A percentile compares a stretch with the other conserved stretches of the same genome.
phyloP scores from a whole-genome alignment of 2,797 vertebrate species.

The Lateolabrax maculatus region DNA sequence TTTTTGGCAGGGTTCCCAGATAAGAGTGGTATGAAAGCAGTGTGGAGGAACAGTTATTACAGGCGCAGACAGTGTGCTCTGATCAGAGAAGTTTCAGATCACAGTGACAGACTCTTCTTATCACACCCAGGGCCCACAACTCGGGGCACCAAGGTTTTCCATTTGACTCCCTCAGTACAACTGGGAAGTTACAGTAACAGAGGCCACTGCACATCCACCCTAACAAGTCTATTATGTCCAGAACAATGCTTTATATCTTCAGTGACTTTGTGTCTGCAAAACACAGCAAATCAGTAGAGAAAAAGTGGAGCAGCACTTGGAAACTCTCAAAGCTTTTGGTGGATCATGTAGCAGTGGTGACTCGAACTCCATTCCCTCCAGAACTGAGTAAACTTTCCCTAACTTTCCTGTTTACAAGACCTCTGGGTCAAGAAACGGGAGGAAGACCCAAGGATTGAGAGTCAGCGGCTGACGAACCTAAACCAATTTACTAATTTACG shows the following conservation, averaged over 20 bases:
- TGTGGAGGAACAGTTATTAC: slow-evolving; percentile 75
- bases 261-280: slow-evolving; percentile 4
- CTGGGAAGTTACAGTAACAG: slow-evolving; percentile 63
- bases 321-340: neutral
- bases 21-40: slow-evolving; percentile 76
- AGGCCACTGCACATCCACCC: slow-evolving; percentile 24
- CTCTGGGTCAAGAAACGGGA: no score
- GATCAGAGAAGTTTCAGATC: slow-evolving; percentile 79
- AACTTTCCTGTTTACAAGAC: no score
- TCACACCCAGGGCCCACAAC: slow-evolving; percentile 60
- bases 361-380: no score
- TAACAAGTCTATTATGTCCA: slow-evolving; percentile 43
- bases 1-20: slow-evolving; percentile 83
- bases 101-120: slow-evolving; percentile 69
- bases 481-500: no score
- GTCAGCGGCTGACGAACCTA: no score
- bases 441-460: no score
- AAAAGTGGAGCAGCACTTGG: neutral
- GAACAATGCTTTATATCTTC: slow-evolving; percentile 25
- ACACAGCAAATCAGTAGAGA: neutral
- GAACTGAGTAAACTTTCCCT: no score
- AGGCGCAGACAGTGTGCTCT: slow-evolving; percentile 70
- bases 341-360: neutral
- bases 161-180: slow-evolving; percentile 57
- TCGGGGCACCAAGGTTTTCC: slow-evolving; percentile 42